These are phyloP conservation scores for Lumbricus terrestris DNA, from an alignment of 2,888 invertebrate genomes.

Conservation along the genomic window DNA sequence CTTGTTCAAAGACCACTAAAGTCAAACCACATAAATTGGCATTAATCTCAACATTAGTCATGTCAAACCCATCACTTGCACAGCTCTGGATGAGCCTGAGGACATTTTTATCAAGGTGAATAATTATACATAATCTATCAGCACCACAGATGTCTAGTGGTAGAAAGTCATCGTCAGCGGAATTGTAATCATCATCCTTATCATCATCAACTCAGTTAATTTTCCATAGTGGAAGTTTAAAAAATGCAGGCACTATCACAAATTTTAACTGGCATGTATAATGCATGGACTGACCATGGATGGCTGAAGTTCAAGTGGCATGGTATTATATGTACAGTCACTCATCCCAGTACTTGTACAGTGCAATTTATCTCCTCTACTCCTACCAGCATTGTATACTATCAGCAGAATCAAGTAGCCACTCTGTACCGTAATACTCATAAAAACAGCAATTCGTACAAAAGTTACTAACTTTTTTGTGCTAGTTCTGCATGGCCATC, in stretches of 20 bases:
- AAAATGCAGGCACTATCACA: background rate
- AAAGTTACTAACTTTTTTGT: slow-evolving; percentile 4
- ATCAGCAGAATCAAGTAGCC: background rate
- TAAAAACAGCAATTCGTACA: background rate
- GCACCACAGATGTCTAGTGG: too few relatives aligned
- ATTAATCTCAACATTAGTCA: background rate
- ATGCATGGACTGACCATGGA: background rate
- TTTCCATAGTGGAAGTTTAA: background rate
- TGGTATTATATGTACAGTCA: background rate
- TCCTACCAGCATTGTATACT: background rate
- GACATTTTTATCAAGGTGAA: background rate
- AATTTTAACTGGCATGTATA: too few relatives aligned
- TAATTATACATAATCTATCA: background rate
- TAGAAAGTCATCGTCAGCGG: background rate
- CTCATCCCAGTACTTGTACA: background rate
- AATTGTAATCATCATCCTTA: background rate
- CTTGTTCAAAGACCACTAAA: background rate
- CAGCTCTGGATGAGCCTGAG: too few relatives aligned
- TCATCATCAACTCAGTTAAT: background rate
- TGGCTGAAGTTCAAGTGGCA: background rate
- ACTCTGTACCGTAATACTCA: background rate
- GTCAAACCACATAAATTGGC: background rate
- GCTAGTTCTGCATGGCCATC: background rate
- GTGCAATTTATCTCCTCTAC: background rate
- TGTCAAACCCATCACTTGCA: background rate